Percentiles rank a stretch among this genome's conserved stretches.
Evolutionary conservation across 92 coral and sea anemone species (phyloP).

Genomic region (Anthopleura xanthogrammica): DNA sequence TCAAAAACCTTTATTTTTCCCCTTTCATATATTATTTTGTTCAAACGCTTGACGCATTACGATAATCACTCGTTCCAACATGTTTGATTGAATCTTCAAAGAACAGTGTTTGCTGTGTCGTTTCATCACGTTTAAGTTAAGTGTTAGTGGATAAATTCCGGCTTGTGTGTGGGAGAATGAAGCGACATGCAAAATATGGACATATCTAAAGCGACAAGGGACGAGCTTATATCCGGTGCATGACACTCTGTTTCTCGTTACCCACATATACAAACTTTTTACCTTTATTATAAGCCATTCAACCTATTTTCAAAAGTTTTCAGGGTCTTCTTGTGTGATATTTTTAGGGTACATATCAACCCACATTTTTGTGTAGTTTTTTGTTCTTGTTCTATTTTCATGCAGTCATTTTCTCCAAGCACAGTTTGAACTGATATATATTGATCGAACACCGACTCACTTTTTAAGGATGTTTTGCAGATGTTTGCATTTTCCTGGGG

Average conservation of each 20-base stretch:
- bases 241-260: background rate
- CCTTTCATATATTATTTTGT: background rate
- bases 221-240: background rate
- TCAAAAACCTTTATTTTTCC: background rate
- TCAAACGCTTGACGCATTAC: background rate
- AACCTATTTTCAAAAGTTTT: background rate
- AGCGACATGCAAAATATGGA: background rate
- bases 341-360: too few species aligned
- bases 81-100: background rate
- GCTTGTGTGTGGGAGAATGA: conserved; percentile 24
- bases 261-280: background rate
- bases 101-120: background rate
- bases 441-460: too few species aligned
- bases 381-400: too few species aligned
- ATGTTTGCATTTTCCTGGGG: background rate
- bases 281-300: background rate
- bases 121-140: conserved; percentile 27
- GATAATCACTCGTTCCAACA: background rate
- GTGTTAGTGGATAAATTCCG: conserved; percentile 22
- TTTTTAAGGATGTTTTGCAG: too few species aligned
- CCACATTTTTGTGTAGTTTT: too few species aligned
- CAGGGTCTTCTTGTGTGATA: too few species aligned
- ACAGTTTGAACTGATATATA: too few species aligned
- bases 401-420: too few species aligned
- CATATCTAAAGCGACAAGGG: conserved; percentile 3